phyloP scores from a whole-genome alignment of 2,888 invertebrate genomes.

The Cantharis rufa region DNA sequence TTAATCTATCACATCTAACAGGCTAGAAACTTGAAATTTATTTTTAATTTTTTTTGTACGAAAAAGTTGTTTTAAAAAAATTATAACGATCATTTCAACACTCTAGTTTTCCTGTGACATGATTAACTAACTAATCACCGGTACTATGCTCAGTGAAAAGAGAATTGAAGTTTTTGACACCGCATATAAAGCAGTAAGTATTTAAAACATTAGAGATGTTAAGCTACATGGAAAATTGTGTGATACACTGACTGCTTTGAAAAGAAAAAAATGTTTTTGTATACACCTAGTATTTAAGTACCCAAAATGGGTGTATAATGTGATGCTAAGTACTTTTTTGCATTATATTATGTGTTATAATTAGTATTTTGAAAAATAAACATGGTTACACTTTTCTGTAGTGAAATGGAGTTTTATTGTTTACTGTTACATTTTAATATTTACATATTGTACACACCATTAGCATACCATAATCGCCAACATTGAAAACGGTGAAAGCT shows the following conservation, averaged over 20 bases:
- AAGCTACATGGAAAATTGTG: constrained; percentile 1
- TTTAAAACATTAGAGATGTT: not conserved
- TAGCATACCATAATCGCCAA: not conserved
- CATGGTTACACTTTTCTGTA: not conserved
- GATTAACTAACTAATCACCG: constrained; percentile 32
- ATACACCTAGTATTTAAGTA: not conserved
- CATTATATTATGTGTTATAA: not conserved
- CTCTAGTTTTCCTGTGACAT: constrained; percentile 6
- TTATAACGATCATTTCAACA: not conserved
- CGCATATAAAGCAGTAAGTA: constrained; percentile 7
- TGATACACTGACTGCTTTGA: not conserved
- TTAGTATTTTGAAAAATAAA: not conserved
- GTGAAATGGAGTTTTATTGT: not conserved
- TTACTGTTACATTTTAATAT: not conserved
- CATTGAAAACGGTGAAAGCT: not conserved
- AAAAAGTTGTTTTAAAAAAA: not conserved
- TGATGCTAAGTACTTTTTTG: not conserved
- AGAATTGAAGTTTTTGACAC: constrained; percentile 35
- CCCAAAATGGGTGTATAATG: not conserved
- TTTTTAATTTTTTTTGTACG: not conserved
- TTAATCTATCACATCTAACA: not conserved
- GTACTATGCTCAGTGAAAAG: constrained; percentile 33
- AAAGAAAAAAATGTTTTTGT: not conserved
- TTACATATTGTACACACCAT: not conserved
- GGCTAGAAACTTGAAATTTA: not conserved